A percentile compares a stretch with the other conserved stretches of the same genome.
phyloP scores from a whole-genome alignment of 2,113 vertebrate genomes.

The Vicugna pacos region DNA sequence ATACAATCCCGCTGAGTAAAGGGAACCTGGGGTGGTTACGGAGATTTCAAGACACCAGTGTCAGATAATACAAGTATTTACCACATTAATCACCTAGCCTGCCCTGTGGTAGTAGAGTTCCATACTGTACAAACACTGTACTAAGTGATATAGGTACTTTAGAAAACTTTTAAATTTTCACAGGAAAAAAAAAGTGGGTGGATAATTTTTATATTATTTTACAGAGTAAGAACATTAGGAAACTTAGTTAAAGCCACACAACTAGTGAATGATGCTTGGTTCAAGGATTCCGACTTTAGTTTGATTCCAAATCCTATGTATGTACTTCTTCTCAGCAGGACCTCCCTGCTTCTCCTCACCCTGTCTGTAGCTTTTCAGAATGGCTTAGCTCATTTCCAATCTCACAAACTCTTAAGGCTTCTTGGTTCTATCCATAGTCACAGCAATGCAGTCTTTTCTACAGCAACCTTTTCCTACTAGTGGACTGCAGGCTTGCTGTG shows the following conservation, averaged over 20 bases:
- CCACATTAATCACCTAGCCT: neutral
- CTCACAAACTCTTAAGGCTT: neutral
- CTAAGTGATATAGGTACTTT: neutral
- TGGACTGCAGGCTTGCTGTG: neutral
- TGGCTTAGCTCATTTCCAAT: neutral
- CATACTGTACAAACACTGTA: neutral
- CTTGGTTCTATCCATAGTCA: neutral
- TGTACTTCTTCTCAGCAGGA: neutral
- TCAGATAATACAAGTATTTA: neutral
- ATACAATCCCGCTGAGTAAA: neutral
- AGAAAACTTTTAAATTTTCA: neutral
- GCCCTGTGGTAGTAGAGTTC: neutral
- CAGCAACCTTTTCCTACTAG: neutral
- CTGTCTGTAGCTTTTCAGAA: neutral
- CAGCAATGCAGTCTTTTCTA: neutral
- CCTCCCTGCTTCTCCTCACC: neutral
- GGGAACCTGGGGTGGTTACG: neutral
- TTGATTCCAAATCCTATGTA: neutral
- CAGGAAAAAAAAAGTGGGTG: neutral
- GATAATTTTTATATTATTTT: neutral
- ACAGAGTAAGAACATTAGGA: neutral
- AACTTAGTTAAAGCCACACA: neutral
- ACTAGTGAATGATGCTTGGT: neutral
- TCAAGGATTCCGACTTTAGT: neutral
- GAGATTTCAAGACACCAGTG: neutral